Base-by-base conservation (phyloP, 1,140 invertebrate genomes). In the Euwallacea similis region DNA sequence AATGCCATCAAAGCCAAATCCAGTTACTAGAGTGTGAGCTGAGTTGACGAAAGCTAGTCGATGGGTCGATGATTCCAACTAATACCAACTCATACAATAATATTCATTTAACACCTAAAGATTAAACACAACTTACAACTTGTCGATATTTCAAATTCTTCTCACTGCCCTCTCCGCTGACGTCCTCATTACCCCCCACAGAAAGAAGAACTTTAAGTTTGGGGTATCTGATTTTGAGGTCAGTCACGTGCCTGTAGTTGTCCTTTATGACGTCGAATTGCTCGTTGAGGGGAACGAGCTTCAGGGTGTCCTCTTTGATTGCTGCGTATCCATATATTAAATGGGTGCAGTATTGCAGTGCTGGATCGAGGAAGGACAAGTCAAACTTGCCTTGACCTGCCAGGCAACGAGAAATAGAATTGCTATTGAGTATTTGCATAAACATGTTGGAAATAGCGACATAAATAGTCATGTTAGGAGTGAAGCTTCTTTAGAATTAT, bases 251-350 rank as follows among this genome's bases (percentile, higher is more conserved):
- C 44, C 87, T 85, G 82, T 89, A 93, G 77, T 91, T 88, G 46
- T 88, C 87, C 75, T 91, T 89, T 7, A 88, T 88, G 11, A 87
- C 84, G 75, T 94, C 92, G 10, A 92, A 81, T 76, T 87, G 87
- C 69, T 89, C 88, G 77, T 92, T 89, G 61, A 89, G 82, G 7
- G 91, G 86, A 1, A 88, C 82, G 72, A 91, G 80, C 79, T 92
- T 90, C 78, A 88, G 88, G 56, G 84, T 89, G 21, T 88, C 87
- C 9, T 88, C 83, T 73, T 91, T 88, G n/a, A 97, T 87, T 9
- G 90, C 91, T 10, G 93, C 92, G 78, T 91, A 97, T 41, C 93
- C 93, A 77, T 96, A 96, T 33, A 96, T 84, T 58, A 96, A 76
- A 81, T 96, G 93, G 0, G 92, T 93, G 83, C 94, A 97, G 76